Conservation (phyloP, 2,888 invertebrate species). For the Crematogaster levior region DNA sequence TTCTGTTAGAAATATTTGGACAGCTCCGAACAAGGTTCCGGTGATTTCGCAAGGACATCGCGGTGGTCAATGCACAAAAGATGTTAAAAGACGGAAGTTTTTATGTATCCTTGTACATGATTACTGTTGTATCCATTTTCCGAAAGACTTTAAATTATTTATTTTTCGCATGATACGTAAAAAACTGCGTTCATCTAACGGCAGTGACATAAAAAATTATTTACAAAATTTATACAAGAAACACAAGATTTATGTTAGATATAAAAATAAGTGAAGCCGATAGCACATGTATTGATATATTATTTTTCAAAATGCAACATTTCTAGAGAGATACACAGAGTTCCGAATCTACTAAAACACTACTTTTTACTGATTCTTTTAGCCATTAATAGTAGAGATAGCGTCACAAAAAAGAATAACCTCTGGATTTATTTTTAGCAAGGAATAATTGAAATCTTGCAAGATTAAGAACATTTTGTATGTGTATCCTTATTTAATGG, state of each 20-base stretch:
- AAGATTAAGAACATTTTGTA: neutral
- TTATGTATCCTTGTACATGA: conserved; percentile 13
- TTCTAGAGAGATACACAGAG: neutral
- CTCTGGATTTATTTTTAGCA: neutral
- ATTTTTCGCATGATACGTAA: neutral
- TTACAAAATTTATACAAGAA: neutral
- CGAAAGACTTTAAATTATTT: neutral
- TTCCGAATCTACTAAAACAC: neutral
- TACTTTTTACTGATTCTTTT: neutral
- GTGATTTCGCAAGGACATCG: conserved; percentile 24
- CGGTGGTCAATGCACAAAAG: conserved; percentile 5
- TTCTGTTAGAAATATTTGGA: conserved; percentile 46
- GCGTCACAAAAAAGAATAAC: neutral
- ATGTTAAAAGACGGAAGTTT: conserved; percentile 8
- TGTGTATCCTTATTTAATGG: neutral
- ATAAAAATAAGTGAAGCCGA: neutral
- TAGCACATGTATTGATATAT: neutral
- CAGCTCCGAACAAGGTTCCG: conserved; percentile 4
- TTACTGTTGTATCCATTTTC: neutral
- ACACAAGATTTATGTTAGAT: neutral
- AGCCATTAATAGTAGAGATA: neutral
- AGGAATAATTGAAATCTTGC: neutral
- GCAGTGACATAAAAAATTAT: neutral
- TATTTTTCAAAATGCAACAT: neutral
- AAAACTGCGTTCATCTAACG: neutral